phyloP scores from a whole-genome alignment of 2,888 invertebrate species.

The Xylota segnis region DNA sequence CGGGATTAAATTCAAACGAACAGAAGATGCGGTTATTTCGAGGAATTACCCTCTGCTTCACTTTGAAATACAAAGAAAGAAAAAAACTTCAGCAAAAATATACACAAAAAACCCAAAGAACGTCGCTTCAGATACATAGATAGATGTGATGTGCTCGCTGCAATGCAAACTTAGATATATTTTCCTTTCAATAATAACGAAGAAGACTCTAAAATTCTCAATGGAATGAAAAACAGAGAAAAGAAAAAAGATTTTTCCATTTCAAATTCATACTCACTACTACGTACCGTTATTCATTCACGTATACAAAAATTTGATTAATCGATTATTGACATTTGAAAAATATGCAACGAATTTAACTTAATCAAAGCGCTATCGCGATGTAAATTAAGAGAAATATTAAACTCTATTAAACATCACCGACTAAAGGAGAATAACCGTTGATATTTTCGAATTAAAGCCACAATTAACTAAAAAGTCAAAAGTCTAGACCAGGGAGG shows the following conservation, averaged over 20 bases:
- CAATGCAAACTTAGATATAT: conserved; percentile 1
- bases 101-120: conserved; percentile 3
- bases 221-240: conserved; percentile 12
- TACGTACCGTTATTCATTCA: conserved; percentile 6
- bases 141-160: background rate
- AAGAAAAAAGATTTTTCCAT: conserved; percentile 8
- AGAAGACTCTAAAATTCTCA: background rate
- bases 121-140: conserved; percentile 7
- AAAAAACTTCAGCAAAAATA: conserved; percentile 33
- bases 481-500: background rate
- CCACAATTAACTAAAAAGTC: conserved; percentile 51
- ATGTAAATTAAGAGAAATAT: conserved; percentile 31
- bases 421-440: conserved; percentile 23
- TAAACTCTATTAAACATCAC: conserved; percentile 35
- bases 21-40: conserved; percentile 57
- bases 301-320: conserved; percentile 32
- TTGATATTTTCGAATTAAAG: conserved; percentile 71
- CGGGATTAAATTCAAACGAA: conserved; percentile 77
- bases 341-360: conserved; percentile 46
- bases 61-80: conserved; percentile 38
- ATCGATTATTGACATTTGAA: conserved; percentile 67
- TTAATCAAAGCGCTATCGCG: conserved; percentile 62
- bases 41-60: conserved; percentile 60
- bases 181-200: background rate
- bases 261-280: conserved; percentile 14